A percentile compares a stretch with the other conserved stretches of the same genome.
These are phyloP conservation scores for Laspeyria flexula DNA, from an alignment of 2,888 invertebrate genomes.

Conservation along the genomic window DNA sequence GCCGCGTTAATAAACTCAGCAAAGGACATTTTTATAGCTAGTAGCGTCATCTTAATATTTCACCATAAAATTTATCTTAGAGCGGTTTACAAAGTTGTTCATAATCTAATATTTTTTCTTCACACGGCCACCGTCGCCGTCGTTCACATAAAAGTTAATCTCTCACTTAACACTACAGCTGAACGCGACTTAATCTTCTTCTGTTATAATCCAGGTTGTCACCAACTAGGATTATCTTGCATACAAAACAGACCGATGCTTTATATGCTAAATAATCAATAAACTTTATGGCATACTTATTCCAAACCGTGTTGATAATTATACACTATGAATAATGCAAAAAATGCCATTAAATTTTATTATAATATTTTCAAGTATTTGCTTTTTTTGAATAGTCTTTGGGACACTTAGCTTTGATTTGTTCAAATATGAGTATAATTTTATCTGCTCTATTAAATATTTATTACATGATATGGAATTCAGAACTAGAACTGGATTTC, in stretches of 20 bases:
- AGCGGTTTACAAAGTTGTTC: slow-evolving; percentile 22
- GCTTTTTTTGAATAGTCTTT: slow-evolving; percentile 14
- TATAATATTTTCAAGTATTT: slow-evolving; percentile 15
- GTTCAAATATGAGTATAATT: not conserved
- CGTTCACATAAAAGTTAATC: slow-evolving; percentile 41
- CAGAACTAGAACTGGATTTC: not conserved
- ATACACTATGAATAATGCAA: slow-evolving; percentile 31
- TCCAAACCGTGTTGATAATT: slow-evolving; percentile 32
- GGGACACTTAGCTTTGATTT: not conserved
- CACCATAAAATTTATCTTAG: slow-evolving; percentile 17
- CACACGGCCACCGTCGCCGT: slow-evolving; percentile 25
- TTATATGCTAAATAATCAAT: slow-evolving; percentile 31
- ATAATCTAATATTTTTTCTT: slow-evolving; percentile 38
- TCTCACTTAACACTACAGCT: slow-evolving; percentile 34
- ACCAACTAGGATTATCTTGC: slow-evolving; percentile 22
- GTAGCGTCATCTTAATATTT: slow-evolving; percentile 18
- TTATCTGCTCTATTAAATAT: not conserved
- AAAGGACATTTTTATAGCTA: slow-evolving; percentile 3
- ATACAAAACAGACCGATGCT: slow-evolving; percentile 16
- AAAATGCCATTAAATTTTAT: slow-evolving; percentile 26
- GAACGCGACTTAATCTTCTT: slow-evolving; percentile 26
- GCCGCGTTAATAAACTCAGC: not conserved
- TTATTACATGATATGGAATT: no score
- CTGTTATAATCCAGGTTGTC: slow-evolving; percentile 38
- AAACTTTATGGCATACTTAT: slow-evolving; percentile 31